Evolutionary conservation across 2,113 vertebrate genomes (phyloP), one percentile per base, ranked within the genome.

Genomic region (Cygnus atratus): DNA sequence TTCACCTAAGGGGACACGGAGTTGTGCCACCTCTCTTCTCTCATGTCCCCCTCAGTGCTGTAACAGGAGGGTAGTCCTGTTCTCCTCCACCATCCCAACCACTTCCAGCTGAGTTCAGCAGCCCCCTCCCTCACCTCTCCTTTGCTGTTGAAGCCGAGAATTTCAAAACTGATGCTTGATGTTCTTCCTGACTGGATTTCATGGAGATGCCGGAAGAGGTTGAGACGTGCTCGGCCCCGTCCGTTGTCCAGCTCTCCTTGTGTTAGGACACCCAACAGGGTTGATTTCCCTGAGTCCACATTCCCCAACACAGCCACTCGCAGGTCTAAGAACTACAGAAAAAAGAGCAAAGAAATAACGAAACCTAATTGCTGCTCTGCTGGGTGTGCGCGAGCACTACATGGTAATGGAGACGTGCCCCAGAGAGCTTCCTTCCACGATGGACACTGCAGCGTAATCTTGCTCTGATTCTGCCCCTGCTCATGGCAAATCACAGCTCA

Each of bases 131-230:
- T 94, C 84, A 99, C 99, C 99, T 99, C 99, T 97, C 99, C 99
- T 98, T 99, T 99, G 97, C 99, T 99, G 96, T 99, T 99, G 96
- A 99, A 99, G 75, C 99, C 99, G 1, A 99, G 98, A 94, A 99
- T 99, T 97, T 99, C 99, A 97, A 99, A 99, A 98, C 99, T 99
- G 97, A 99, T 99, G 97, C 99, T 99, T 25, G 99, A 99, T 0
- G 99, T 99, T 35, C 99, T 98, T 89, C 99, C 99, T 20, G 99
- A 99, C 92, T 99, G 99, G 97, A 99, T 99, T 97, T 99, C 99
- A 84, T 99, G 99, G 43, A 99, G 98, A 90, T 99, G 99, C 65
- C 99, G 99, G 97, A 99, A 99, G 80, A 99, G 99, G 97, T 99
- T 99, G 95, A 99, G 99, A 22, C 99, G 98, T 4, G 99, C 99